phyloP scores from a whole-genome alignment of 2,888 invertebrate species.

The Apamea monoglypha region DNA sequence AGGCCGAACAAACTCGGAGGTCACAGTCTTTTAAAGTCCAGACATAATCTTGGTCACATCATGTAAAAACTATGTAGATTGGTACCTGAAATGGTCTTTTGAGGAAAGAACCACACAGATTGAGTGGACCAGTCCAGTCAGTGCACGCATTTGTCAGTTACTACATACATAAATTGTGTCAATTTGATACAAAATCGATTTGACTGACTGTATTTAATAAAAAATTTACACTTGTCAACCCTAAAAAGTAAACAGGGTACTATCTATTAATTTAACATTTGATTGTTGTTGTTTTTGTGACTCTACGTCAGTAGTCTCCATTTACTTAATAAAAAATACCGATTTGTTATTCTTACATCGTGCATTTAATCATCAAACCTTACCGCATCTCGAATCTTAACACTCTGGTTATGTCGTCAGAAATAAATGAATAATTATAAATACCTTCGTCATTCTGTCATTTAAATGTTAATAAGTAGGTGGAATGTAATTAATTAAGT shows the following conservation, averaged over 20 bases:
- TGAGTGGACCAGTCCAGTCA: background rate
- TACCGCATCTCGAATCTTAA: slow-evolving; percentile 6
- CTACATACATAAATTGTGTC: background rate
- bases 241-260: slow-evolving; percentile 7
- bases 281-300: slow-evolving; percentile 14
- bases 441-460: background rate
- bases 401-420: background rate
- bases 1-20: too few species aligned
- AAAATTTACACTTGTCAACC: background rate
- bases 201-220: background rate
- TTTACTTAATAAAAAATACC: background rate
- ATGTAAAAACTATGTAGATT: background rate
- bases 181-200: background rate
- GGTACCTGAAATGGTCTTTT: background rate
- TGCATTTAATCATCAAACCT: slow-evolving; percentile 1
- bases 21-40: background rate
- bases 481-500: slow-evolving; percentile 6
- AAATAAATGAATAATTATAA: slow-evolving; percentile 10
- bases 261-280: slow-evolving; percentile 13
- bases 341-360: slow-evolving; percentile 8
- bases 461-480: slow-evolving; percentile 15
- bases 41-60: background rate
- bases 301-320: background rate
- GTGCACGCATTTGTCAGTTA: background rate
- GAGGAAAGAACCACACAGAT: background rate